Percentiles rank a stretch among this genome's conserved stretches.
These are phyloP conservation scores for Ommatoiulus sabulosus DNA, from an alignment of 2,888 invertebrate genomes.

Conservation along the genomic window DNA sequence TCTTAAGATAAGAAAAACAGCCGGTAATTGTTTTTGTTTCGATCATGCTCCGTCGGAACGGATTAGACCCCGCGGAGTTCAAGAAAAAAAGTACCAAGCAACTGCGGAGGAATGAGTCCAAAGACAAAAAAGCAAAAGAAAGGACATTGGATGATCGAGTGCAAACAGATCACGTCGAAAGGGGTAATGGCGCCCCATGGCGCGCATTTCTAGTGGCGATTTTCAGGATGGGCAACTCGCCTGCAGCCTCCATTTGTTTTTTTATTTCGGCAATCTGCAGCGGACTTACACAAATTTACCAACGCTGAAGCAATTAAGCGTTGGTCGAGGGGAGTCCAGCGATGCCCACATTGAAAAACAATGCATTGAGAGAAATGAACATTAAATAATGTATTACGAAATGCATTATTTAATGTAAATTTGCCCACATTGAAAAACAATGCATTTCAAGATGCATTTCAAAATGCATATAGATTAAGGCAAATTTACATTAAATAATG, in stretches of 20 bases:
- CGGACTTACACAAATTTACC: not conserved
- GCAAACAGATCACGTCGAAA: not conserved
- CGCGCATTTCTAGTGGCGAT: not conserved
- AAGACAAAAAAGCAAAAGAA: not conserved
- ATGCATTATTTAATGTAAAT: no score
- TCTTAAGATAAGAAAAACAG: conserved; percentile 49
- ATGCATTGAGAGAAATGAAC: no score
- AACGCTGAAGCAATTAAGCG: not conserved
- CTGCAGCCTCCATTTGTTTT: not conserved
- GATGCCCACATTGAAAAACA: no score
- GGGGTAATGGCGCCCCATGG: not conserved
- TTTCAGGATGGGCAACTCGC: not conserved
- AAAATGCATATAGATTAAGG: no score
- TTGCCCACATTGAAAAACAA: no score
- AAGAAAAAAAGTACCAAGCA: not conserved
- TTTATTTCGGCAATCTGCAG: not conserved
- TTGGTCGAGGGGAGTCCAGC: no score
- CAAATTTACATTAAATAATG: no score
- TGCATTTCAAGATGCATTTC: no score
- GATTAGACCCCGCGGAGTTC: not conserved
- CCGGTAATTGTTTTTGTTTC: conserved; percentile 50
- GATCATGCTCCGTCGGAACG: conserved; percentile 15
- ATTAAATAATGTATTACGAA: no score
- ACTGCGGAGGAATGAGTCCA: no score
- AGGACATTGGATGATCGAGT: not conserved